Conservation (phyloP, 2,113 vertebrate species). For the Xiphophorus hellerii region DNA sequence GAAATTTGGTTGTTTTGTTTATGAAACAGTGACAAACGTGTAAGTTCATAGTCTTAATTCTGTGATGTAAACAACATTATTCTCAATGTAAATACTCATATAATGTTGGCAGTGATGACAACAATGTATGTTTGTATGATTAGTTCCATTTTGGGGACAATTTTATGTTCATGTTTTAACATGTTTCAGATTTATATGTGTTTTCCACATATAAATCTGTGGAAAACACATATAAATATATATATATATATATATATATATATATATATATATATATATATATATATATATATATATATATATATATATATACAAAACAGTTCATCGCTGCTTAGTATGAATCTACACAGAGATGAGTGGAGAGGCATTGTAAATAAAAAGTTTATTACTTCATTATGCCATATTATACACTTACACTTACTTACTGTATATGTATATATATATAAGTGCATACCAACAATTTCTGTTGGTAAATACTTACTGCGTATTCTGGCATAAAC, state of each 20-base stretch:
- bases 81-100: conserved; percentile 11
- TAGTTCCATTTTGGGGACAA: conserved; percentile 14
- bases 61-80: conserved; percentile 24
- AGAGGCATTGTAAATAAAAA: too few relatives aligned
- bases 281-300: too few relatives aligned
- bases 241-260: not conserved
- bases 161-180: conserved; percentile 37
- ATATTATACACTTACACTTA: not conserved
- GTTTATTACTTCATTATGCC: too few relatives aligned
- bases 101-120: conserved; percentile 24
- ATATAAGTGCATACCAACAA: too few relatives aligned
- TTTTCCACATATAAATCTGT: conserved; percentile 38
- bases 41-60: conserved; percentile 11
- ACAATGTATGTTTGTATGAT: not conserved
- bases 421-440: not conserved
- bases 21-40: not conserved
- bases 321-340: too few relatives aligned
- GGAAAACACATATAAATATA: too few relatives aligned
- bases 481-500: not conserved
- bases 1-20: conserved; percentile 1
- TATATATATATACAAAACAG: too few relatives aligned
- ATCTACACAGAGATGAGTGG: too few relatives aligned
- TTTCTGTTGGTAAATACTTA: not conserved
- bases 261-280: too few relatives aligned
- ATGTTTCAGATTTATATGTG: conserved; percentile 43